Conservation (phyloP, 1,140 invertebrate species). For the Tachypleus tridentatus region DNA sequence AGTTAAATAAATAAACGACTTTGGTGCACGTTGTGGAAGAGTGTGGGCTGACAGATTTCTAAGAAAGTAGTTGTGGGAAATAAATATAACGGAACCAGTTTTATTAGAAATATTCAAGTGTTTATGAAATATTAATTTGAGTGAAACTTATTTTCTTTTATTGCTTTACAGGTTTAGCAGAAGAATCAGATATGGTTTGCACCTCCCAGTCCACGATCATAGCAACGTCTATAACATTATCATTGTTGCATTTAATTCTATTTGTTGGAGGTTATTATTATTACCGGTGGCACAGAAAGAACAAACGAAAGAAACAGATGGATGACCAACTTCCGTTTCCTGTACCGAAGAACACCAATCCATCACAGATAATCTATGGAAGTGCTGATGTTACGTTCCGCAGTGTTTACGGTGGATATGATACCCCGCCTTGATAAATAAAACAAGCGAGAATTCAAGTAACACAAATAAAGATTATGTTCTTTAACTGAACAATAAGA, state of each 20-base stretch:
- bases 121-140: neutral
- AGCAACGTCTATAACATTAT: conserved; percentile 13
- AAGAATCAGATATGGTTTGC: conserved; percentile 11
- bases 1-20: too few relatives aligned
- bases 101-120: neutral
- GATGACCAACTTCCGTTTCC: conserved; percentile 10
- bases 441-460: too few relatives aligned
- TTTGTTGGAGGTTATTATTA: conserved; percentile 10
- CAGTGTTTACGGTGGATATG: conserved; percentile 15
- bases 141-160: neutral
- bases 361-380: conserved; percentile 15
- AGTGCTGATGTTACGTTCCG: conserved; percentile 18
- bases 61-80: conserved; percentile 12
- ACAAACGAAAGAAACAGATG: conserved; percentile 13
- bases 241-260: conserved; percentile 12
- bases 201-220: conserved; percentile 17
- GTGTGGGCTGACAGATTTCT: conserved; percentile 9
- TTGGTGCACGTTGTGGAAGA: too few relatives aligned
- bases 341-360: conserved; percentile 9
- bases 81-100: conserved; percentile 12
- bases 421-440: too few relatives aligned
- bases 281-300: conserved; percentile 17
- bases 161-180: conserved; percentile 2
- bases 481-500: too few relatives aligned
- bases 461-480: too few relatives aligned